Base-by-base conservation (phyloP, 2,888 invertebrate genomes). In the Unio pictorum region DNA sequence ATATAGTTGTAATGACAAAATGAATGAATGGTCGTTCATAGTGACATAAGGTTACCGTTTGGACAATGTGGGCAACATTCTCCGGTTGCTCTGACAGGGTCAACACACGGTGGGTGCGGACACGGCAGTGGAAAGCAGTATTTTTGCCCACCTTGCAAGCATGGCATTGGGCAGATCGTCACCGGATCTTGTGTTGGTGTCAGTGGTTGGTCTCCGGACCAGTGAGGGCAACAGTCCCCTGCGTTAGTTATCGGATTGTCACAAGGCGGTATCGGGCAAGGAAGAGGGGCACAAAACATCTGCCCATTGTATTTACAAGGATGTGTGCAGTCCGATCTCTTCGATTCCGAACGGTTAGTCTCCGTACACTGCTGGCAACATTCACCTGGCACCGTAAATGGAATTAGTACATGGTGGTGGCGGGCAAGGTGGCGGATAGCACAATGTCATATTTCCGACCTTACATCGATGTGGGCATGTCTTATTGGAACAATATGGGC, bases 1-100 rank as follows among this genome's bases (percentile, higher is more conserved):
- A 34, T 34, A 34, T 7, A 1, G 6, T 7, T 34, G 34, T 8
- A 34, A 34, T 34, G 34, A 34, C 34, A 7, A 45, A 15, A 45
- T 45, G 15, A 45, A 15, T 15, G 45, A 11, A 45, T 45, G 45
- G 45, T 45, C 45, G 45, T 15, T 45, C 45, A 4, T 15, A 45
- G 45, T 45, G 45, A 11, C 3, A 45, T 45, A 45, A 45, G 11
- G 11, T 2, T 72, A 75, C 75, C 72, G 45, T 72, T 23, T 0
- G 75, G 75, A 28, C 75, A 75, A n/a, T 66, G 66, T 6, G 60
- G 55, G 64, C 75, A 75, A 61, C 75, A 75, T 18, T 66, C 72
- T 55, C 75, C 72, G 1, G 30, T 56, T 15, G 23, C 59, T 18
- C 23, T 64, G 11, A 61, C 61, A 7, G 68, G 62, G 66, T 75